Base-by-base conservation (phyloP, 1,140 invertebrate species). In the Nixonia krombeini region DNA sequence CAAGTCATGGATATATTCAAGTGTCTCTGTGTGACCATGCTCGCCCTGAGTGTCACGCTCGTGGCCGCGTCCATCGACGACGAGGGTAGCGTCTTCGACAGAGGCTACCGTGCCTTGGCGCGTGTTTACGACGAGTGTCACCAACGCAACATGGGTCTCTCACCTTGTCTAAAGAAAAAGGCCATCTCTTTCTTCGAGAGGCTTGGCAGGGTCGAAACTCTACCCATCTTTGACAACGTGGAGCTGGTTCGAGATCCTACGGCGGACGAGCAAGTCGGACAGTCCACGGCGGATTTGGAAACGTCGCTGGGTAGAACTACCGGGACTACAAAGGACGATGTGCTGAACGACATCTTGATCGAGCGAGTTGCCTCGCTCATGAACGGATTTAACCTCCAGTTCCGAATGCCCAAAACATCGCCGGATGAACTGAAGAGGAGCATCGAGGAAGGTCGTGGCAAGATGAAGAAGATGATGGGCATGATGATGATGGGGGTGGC, bases 391-490 rank as follows among this genome's bases (percentile, higher is more conserved):
- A 90, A 89, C 17, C 75, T 94, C n/a, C 90, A 92, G 73, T 85
- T 94, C 29, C 89, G 89, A 13, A 83, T 94, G 47, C 92, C 93
- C 0, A 91, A 91, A 76, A 84, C 93, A 4, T 86, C 87, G 1
- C 86, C 90, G 0, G 82, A 87, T n/a, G 90, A 92, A 46, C 78
- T 93, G 1, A 89, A 90, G 58, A 85, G 89, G 16, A 88, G 89
- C 5, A 78, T 93, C 16, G 92, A 93, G 82, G 92, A 94, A 88
- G 92, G 91, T 67, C 87, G 90, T 56, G 90, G 91, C 1, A 92
- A 92, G 73, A 91, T 91, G 90, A 93, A 92, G 87, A 91, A 92
- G 61, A 93, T 93, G 91, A 92, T 93, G 89, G 88, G 90, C 13
- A 92, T 91, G 87, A 92, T 93, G 89, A 91, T 91, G 88, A 92